Percentiles rank a stretch among this genome's conserved stretches.
Evolutionary conservation across 2,797 vertebrate genomes (phyloP).

Genomic region (Mormyrops boulengeri): DNA sequence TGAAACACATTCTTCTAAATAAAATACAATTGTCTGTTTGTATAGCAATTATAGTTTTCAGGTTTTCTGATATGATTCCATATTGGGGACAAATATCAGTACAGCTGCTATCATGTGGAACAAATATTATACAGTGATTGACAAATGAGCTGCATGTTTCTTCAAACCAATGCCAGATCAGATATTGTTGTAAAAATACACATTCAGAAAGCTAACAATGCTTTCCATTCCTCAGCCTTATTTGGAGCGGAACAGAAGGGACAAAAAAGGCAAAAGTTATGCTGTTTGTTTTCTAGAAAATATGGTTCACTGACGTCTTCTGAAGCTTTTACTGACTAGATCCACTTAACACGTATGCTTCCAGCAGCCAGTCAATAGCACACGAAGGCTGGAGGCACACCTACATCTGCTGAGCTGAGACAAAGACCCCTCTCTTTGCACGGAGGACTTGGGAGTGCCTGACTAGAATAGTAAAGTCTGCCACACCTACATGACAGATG

Average conservation of each 20-base stretch:
- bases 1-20: not conserved
- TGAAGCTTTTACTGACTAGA: not conserved
- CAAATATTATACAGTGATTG: not conserved
- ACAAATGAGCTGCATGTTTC: not conserved
- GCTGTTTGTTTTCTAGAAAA: not conserved
- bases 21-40: not conserved
- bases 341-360: not conserved
- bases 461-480: not conserved
- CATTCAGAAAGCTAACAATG: not conserved
- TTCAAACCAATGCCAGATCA: not conserved
- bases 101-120: not conserved
- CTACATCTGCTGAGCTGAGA: not conserved
- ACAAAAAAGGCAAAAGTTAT: not conserved
- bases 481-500: slow-evolving; percentile 1
- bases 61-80: not conserved
- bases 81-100: not conserved
- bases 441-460: not conserved
- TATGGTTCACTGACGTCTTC: not conserved
- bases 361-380: not conserved
- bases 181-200: slow-evolving; percentile 2
- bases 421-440: not conserved
- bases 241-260: not conserved
- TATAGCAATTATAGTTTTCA: not conserved
- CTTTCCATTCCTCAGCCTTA: not conserved
- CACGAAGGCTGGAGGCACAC: not conserved